Conservation (phyloP, 2,888 invertebrate genomes). For the Drosophila eohydei region DNA sequence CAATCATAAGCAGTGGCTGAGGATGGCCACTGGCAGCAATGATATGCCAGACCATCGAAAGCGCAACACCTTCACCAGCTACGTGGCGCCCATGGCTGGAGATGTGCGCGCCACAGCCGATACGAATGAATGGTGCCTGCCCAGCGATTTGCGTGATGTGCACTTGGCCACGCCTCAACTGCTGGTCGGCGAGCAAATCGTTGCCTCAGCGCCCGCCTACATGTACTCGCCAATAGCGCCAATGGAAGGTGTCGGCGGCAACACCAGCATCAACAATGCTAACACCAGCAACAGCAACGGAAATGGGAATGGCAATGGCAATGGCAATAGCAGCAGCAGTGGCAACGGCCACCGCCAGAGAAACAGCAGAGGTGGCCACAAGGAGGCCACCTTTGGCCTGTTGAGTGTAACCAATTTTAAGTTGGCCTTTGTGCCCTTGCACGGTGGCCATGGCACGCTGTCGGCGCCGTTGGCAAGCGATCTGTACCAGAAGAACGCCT, state of each 20-base stretch:
- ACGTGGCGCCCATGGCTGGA: conserved; percentile 80
- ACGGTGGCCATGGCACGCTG: conserved; percentile 41
- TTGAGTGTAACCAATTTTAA: conserved; percentile 97
- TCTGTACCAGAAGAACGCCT: conserved; percentile 82
- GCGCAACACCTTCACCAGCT: conserved; percentile 82
- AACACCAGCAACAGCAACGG: neutral
- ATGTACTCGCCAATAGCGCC: conserved; percentile 89
- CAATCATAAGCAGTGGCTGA: conserved; percentile 18
- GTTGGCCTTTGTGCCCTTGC: conserved; percentile 91
- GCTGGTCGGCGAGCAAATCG: conserved; percentile 88
- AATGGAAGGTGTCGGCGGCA: conserved; percentile 87
- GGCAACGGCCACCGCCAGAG: neutral
- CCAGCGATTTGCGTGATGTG: conserved; percentile 79
- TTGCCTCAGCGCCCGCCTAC: conserved; percentile 93
- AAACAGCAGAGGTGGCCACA: conserved; percentile 62
- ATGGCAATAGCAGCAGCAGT: conserved; percentile 46
- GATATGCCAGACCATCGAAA: conserved; percentile 72
- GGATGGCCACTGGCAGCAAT: conserved; percentile 65
- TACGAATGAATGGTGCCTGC: conserved; percentile 79
- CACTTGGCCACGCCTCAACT: conserved; percentile 77
- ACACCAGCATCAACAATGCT: conserved; percentile 85
- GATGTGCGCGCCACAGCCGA: conserved; percentile 65
- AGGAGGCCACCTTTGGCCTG: conserved; percentile 92
- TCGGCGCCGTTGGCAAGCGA: conserved; percentile 53
- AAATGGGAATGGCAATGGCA: conserved; percentile 86